Conservation (phyloP, 2,113 vertebrate species). For the Eretmochelys imbricata region DNA sequence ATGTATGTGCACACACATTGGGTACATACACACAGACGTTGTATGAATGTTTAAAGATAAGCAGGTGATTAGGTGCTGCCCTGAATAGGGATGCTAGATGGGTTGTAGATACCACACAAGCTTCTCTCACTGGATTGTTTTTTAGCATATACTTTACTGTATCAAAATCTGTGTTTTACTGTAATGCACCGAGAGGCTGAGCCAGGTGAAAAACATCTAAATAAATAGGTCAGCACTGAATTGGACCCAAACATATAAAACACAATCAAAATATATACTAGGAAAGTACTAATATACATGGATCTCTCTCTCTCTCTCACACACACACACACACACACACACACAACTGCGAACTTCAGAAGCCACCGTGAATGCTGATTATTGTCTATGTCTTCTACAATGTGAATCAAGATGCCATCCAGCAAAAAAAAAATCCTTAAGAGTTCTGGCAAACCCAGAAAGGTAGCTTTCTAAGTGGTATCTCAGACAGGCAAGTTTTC, state of each 20-base stretch:
- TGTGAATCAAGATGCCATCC: background rate
- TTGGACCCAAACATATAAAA: background rate
- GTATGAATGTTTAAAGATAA: background rate
- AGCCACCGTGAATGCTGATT: background rate
- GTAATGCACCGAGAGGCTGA: background rate
- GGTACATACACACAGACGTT: rapidly evolving
- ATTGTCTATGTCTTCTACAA: background rate
- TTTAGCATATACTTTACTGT: background rate
- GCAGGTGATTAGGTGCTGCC: background rate
- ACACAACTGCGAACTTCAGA: rapidly evolving
- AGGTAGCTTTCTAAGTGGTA: background rate
- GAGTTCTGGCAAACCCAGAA: background rate
- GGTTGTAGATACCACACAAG: rapidly evolving
- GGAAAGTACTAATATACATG: background rate
- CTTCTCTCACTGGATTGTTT: rapidly evolving
- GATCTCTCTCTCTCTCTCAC: background rate
- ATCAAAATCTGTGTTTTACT: background rate
- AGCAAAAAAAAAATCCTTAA: background rate
- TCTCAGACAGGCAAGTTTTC: background rate
- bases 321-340: rapidly evolving
- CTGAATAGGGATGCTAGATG: background rate
- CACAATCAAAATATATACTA: background rate
- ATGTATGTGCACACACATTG: rapidly evolving
- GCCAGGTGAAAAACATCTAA: background rate
- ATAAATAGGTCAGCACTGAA: rapidly evolving